Evolutionary conservation across 2,113 vertebrate genomes (phyloP).

Genomic region (Labeo catla): DNA sequence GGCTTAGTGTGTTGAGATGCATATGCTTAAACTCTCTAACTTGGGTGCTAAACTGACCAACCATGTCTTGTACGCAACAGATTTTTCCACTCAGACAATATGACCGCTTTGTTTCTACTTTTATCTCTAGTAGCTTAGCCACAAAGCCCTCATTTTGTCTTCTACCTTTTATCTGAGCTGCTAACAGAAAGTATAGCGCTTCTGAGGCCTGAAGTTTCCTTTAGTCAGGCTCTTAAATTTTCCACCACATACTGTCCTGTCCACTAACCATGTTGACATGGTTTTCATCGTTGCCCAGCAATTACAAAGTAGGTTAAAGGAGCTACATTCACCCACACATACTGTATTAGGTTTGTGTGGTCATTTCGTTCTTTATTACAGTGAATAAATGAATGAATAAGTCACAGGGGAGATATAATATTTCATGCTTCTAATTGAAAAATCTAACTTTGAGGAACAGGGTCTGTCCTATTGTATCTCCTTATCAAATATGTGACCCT

Average conservation of each 20-base stretch:
- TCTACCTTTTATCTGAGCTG: not conserved
- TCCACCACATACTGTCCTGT: slow-evolving; percentile 31
- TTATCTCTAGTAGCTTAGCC: slow-evolving; percentile 34
- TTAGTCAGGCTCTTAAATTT: slow-evolving; percentile 13
- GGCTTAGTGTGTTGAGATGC: not conserved
- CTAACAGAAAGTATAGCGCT: not conserved
- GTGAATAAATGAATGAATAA: not conserved
- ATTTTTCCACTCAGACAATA: slow-evolving; percentile 41
- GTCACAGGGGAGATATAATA: not conserved
- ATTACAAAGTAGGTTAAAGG: not conserved
- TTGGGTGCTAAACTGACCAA: slow-evolving; percentile 1
- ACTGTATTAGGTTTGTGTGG: not conserved
- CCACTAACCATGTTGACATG: not conserved
- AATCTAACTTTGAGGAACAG: not conserved
- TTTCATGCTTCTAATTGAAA: not conserved
- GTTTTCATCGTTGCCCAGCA: not conserved
- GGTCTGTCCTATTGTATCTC: not conserved
- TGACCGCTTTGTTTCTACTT: slow-evolving; percentile 20
- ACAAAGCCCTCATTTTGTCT: slow-evolving; percentile 10
- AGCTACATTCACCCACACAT: not conserved
- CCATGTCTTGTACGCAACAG: not conserved
- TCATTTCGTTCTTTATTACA: not conserved
- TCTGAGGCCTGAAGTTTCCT: slow-evolving; percentile 45
- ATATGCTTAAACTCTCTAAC: not conserved
- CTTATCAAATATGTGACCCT: not conserved